phyloP scores from a whole-genome alignment of 1,140 invertebrate genomes.

The Lethrus apterus region DNA sequence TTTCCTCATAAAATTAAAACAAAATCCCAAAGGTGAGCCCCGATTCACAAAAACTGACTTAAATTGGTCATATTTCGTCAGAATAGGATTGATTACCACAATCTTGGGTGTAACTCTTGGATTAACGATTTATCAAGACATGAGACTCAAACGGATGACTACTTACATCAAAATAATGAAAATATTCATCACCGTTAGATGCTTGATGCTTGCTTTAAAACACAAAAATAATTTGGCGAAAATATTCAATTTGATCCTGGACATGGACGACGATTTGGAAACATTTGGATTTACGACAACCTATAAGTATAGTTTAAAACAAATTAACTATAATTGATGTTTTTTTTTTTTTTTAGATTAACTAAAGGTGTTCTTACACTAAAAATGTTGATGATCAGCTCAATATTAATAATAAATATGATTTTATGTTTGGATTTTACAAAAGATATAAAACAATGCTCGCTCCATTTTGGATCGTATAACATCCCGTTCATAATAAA shows the following conservation, averaged over 20 bases:
- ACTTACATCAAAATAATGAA: neutral
- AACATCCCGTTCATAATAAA: neutral
- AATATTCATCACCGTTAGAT: neutral
- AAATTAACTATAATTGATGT: no score
- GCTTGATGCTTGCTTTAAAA: neutral
- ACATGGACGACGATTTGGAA: neutral
- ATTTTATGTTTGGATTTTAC: neutral
- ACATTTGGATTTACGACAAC: no score
- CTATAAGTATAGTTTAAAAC: no score
- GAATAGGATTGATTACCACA: neutral
- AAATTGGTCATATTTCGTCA: neutral
- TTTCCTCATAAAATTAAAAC: neutral
- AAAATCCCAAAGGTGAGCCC: neutral
- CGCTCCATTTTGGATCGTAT: neutral
- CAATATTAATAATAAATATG: neutral
- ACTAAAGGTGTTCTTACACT: neutral
- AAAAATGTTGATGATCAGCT: neutral
- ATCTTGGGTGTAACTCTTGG: neutral
- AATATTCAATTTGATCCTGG: neutral
- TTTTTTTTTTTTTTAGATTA: neutral
- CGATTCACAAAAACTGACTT: neutral
- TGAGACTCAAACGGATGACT: neutral
- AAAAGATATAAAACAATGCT: neutral
- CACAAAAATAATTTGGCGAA: neutral
- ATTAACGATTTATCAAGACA: neutral